Percentiles rank a stretch among this genome's conserved stretches.
Evolutionary conservation across 1,140 invertebrate genomes (phyloP).

Genomic region (Diorhabda carinulata): DNA sequence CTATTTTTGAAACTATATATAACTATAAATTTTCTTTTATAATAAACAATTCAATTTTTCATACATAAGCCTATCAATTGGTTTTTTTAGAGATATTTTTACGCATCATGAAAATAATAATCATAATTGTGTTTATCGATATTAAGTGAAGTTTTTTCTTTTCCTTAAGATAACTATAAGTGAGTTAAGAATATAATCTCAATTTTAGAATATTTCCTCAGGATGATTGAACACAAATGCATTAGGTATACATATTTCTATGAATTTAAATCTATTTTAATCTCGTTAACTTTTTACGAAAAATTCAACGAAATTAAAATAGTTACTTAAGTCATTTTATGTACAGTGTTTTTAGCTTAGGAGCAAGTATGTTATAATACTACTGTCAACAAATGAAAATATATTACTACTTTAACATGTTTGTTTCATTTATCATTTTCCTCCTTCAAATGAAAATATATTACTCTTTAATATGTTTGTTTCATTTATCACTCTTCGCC

Average conservation of each 20-base stretch:
- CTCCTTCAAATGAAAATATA: no score
- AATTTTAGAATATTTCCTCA: slow-evolving; percentile 20
- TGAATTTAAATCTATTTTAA: neutral
- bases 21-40: no score
- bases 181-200: slow-evolving; percentile 16
- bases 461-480: neutral
- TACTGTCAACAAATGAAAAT: slow-evolving; percentile 19
- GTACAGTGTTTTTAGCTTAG: slow-evolving; percentile 17
- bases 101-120: neutral
- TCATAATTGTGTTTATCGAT: neutral
- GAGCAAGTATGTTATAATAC: slow-evolving; percentile 8
- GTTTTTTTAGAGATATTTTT: no score
- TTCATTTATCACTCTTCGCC: neutral
- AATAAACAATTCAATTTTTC: no score
- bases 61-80: no score
- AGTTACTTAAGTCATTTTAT: neutral
- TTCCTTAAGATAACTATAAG: neutral
- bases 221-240: slow-evolving; percentile 15
- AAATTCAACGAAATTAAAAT: neutral
- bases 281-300: neutral
- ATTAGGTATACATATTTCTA: slow-evolving; percentile 14
- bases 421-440: neutral
- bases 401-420: slow-evolving; percentile 16
- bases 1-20: no score
- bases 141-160: neutral